Evolutionary conservation across 2,797 vertebrate genomes (phyloP).

Genomic region (Acanthiza pusilla): DNA sequence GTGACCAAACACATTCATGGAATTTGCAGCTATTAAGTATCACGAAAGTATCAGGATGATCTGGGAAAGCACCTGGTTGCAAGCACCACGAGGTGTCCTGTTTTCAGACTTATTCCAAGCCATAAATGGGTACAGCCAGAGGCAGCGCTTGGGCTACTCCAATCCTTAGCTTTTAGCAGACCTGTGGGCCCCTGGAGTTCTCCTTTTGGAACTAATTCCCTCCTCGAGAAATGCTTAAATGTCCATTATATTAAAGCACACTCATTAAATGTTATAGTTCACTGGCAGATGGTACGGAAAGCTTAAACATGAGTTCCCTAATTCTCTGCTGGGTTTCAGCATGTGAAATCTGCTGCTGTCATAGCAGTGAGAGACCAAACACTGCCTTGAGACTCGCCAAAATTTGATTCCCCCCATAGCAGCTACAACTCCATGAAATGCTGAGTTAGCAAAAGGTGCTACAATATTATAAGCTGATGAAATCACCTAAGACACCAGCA

Average conservation of each 20-base stretch:
- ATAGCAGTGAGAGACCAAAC: background rate
- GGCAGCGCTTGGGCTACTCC: background rate
- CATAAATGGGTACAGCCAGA: background rate
- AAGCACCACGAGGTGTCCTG: background rate
- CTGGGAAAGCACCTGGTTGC: constrained; percentile 24
- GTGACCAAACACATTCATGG: background rate
- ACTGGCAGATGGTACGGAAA: background rate
- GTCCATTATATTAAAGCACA: background rate
- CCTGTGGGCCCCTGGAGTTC: background rate
- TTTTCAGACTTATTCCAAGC: constrained; percentile 12
- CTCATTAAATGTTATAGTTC: background rate
- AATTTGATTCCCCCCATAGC: background rate
- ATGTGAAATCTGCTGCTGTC: background rate
- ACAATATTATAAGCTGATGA: background rate
- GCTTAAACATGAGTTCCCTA: background rate
- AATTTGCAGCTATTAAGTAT: constrained; percentile 20
- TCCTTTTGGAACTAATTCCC: background rate
- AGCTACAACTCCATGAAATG: background rate
- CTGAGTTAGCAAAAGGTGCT: background rate
- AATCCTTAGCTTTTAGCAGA: background rate
- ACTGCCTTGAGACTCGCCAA: background rate
- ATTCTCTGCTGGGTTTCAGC: background rate
- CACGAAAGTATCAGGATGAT: background rate
- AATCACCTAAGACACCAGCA: background rate
- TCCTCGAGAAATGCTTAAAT: background rate